Percentiles rank a stretch among this genome's conserved stretches.
Evolutionary conservation across 2,888 invertebrate species (phyloP).

Genomic region (Syrista parreyssii): DNA sequence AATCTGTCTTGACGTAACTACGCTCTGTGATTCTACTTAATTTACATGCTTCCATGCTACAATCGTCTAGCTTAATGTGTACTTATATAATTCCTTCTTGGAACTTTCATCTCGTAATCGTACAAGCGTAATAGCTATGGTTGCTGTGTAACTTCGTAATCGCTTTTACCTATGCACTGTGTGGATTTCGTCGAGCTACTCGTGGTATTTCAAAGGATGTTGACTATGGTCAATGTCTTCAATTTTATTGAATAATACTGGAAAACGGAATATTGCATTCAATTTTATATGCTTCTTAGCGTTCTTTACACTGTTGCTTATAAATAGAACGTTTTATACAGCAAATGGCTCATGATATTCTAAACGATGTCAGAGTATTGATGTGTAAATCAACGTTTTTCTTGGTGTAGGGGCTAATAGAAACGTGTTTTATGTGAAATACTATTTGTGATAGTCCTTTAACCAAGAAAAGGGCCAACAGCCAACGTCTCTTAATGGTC

Average conservation of each 20-base stretch:
- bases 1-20: not conserved
- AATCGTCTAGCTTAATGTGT: not conserved
- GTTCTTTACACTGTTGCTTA: not conserved
- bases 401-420: not conserved
- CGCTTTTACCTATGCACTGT: not conserved
- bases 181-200: not conserved
- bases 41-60: not conserved
- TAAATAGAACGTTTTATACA: not conserved
- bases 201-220: not conserved
- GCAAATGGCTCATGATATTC: not conserved
- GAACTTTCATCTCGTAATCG: not conserved
- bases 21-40: not conserved
- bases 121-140: not conserved
- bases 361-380: not conserved
- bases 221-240: not conserved
- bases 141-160: not conserved
- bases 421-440: not conserved
- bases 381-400: not conserved
- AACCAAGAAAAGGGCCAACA: not conserved
- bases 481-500: not conserved
- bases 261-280: not conserved
- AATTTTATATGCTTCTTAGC: not conserved
- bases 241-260: not conserved
- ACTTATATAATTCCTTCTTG: not conserved
- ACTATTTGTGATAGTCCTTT: not conserved